These are phyloP conservation scores for Meghimatium bilineatum DNA, from an alignment of 2,888 invertebrate genomes.

Conservation along the genomic window DNA sequence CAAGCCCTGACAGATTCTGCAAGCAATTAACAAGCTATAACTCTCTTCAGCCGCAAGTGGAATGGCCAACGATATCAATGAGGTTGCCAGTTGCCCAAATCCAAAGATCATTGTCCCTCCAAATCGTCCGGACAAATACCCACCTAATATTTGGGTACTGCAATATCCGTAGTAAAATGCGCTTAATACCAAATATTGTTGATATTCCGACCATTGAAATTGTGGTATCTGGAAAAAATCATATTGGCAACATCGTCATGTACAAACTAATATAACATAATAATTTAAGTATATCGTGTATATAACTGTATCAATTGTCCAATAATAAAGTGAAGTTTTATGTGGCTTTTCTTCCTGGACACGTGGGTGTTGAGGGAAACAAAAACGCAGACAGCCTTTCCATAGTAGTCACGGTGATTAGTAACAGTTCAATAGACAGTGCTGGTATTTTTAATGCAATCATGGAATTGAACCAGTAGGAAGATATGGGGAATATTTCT, in stretches of 20 bases:
- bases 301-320: too few relatives aligned
- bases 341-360: too few relatives aligned
- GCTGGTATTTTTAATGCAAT: too few relatives aligned
- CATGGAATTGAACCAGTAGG: too few relatives aligned
- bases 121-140: conserved; percentile 84
- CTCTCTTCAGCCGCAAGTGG: conserved; percentile 82
- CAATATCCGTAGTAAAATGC: conserved; percentile 71
- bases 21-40: conserved; percentile 19
- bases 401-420: too few relatives aligned
- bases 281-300: too few relatives aligned
- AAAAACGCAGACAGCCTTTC: too few relatives aligned
- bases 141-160: conserved; percentile 64
- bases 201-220: conserved; percentile 59
- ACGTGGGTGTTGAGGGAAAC: too few relatives aligned
- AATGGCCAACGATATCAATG: conserved; percentile 87
- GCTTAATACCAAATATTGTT: conserved; percentile 64
- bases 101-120: conserved; percentile 90
- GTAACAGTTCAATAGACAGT: too few relatives aligned
- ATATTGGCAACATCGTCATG: background rate
- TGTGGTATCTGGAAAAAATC: conserved; percentile 43
- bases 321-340: too few relatives aligned
- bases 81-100: conserved; percentile 87
- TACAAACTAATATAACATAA: too few relatives aligned
- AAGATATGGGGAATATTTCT: too few relatives aligned
- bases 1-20: conserved; percentile 33